phyloP scores from a whole-genome alignment of 2,888 invertebrate genomes.

The Latrodectus elegans region DNA sequence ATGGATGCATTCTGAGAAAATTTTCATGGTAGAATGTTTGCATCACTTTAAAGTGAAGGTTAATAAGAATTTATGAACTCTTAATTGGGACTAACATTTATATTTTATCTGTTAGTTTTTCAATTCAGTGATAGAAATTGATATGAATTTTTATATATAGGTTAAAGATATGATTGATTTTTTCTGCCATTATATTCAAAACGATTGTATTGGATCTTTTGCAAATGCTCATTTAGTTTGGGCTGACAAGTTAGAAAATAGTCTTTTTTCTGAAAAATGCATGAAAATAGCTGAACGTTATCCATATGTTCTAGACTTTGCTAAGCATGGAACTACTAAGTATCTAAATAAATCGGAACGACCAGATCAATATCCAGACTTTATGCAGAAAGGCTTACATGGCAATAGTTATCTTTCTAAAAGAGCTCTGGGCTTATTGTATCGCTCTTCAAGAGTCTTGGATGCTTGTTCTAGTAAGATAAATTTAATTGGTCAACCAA shows the following conservation, averaged over 20 bases:
- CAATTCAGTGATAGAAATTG: not conserved
- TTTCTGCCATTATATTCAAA: constrained; percentile 74
- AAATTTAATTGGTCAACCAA: not conserved
- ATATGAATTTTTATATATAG: constrained; percentile 33
- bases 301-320: constrained; percentile 74
- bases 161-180: constrained; percentile 73
- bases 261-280: constrained; percentile 72
- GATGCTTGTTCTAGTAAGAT: constrained; percentile 61
- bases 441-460: constrained; percentile 70
- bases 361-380: constrained; percentile 70
- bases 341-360: constrained; percentile 54
- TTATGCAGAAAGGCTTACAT: constrained; percentile 70
- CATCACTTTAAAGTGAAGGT: no score
- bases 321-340: constrained; percentile 74
- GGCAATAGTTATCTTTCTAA: constrained; percentile 72
- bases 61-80: not conserved
- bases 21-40: no score
- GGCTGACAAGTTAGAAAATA: constrained; percentile 72
- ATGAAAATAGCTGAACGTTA: constrained; percentile 71
- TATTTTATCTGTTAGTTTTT: no score
- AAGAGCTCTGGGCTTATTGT: constrained; percentile 73
- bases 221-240: constrained; percentile 74
- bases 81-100: not conserved
- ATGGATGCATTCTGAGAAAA: not conserved
- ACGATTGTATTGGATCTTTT: constrained; percentile 73